Conservation (phyloP, 2,113 vertebrate genomes). For the Grantiella picta region DNA sequence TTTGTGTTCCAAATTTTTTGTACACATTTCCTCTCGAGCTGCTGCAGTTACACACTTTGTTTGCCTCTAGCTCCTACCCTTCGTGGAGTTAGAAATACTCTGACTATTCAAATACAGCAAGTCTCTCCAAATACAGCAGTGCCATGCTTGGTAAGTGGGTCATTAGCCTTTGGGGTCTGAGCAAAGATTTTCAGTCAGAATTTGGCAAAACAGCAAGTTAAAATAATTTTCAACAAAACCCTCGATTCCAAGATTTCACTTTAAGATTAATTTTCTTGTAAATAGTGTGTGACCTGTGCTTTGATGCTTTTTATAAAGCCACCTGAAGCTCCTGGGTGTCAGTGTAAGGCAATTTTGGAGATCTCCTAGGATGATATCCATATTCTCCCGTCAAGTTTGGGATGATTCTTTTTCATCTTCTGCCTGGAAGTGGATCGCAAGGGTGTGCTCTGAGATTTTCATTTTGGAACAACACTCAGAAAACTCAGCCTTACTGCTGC, state of each 20-base stretch:
- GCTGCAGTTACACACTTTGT: neutral
- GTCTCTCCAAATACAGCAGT: neutral
- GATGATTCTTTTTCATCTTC: neutral
- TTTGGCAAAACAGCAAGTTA: neutral
- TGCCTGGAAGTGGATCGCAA: accelerated
- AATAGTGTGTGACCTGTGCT: neutral
- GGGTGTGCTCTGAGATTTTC: neutral
- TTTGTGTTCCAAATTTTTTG: neutral
- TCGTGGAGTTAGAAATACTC: neutral
- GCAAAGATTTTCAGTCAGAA: neutral
- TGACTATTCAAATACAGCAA: neutral
- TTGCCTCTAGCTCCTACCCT: neutral
- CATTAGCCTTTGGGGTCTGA: neutral
- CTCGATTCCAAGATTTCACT: neutral
- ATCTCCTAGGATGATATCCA: neutral
- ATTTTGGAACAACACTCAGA: accelerated
- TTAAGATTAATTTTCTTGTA: neutral
- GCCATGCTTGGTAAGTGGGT: neutral
- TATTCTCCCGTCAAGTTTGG: neutral
- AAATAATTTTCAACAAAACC: neutral
- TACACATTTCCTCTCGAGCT: neutral
- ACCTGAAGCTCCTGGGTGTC: neutral
- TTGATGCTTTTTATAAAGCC: neutral
- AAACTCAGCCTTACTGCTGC: neutral
- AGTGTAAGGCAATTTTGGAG: neutral